A percentile compares a stretch with the other conserved stretches of the same genome.
phyloP scores from a whole-genome alignment of 2,113 vertebrate genomes.

The Ammospiza caudacuta region DNA sequence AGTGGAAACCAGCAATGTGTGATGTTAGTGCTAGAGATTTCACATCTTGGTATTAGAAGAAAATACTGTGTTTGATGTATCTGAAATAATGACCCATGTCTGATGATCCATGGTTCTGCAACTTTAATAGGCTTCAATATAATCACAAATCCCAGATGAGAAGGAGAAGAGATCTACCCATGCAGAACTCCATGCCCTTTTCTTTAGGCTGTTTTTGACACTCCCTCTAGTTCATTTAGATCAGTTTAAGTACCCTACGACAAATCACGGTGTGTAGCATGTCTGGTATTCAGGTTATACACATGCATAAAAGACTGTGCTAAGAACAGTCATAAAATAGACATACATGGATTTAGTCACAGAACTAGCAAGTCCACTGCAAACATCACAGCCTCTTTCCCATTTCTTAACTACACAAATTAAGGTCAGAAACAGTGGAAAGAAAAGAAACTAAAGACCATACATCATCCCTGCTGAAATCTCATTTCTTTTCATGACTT shows the following conservation, averaged over 20 bases:
- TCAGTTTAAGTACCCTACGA: not conserved
- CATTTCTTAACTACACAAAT: not conserved
- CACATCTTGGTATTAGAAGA: not conserved
- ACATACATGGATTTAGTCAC: not conserved
- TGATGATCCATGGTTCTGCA: not conserved
- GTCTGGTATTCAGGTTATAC: not conserved
- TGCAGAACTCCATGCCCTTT: not conserved
- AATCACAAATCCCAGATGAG: not conserved
- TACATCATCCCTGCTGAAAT: not conserved
- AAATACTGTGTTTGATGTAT: not conserved
- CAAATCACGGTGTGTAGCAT: fast-evolving
- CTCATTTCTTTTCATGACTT: not conserved
- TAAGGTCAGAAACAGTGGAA: not conserved
- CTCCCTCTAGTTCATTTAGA: not conserved
- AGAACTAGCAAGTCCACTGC: not conserved
- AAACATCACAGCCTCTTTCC: not conserved
- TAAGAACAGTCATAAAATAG: not conserved
- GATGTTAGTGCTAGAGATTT: not conserved
- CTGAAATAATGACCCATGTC: not conserved
- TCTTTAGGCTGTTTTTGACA: not conserved
- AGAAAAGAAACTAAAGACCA: not conserved
- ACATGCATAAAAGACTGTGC: not conserved
- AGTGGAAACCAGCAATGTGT: not conserved
- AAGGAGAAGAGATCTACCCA: not conserved
- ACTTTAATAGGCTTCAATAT: not conserved